These are phyloP conservation scores for Borostomias antarcticus DNA, from an alignment of 2,797 vertebrate species.

Conservation along the genomic window DNA sequence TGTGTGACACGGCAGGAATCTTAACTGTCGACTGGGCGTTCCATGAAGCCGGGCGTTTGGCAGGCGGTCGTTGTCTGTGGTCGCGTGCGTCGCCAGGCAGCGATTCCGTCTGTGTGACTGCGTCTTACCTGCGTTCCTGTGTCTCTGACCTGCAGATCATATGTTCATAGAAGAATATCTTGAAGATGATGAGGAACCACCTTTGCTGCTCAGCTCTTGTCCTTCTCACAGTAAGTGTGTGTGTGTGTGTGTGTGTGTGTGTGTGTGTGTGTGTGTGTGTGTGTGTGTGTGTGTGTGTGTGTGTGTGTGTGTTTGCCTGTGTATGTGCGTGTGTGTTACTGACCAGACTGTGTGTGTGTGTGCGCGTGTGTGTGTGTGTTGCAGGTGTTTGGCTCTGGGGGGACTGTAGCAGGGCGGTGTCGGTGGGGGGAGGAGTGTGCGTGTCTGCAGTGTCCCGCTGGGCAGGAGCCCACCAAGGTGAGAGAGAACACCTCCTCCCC, in stretches of 20 bases:
- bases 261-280: conserved; percentile 15
- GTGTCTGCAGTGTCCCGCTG: conserved; percentile 81
- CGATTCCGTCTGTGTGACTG: too few species aligned
- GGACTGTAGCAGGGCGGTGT: conserved; percentile 73
- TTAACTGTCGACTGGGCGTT: too few species aligned
- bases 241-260: neutral
- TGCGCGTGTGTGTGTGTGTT: conserved; percentile 23
- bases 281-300: conserved; percentile 8
- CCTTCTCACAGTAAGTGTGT: conserved; percentile 69
- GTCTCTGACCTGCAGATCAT: conserved; percentile 66
- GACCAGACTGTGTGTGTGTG: conserved; percentile 4
- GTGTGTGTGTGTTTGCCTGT: conserved; percentile 11
- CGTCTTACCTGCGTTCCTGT: too few species aligned
- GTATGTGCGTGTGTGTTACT: conserved; percentile 28
- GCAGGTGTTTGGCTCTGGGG: conserved; percentile 66
- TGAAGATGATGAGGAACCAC: conserved; percentile 84
- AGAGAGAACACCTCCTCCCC: conserved; percentile 41
- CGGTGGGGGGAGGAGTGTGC: conserved; percentile 62
- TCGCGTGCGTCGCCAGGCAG: too few species aligned
- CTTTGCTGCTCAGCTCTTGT: conserved; percentile 77
- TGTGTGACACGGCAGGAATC: conserved; percentile 12
- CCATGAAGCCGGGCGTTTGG: too few species aligned
- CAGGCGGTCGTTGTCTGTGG: too few species aligned
- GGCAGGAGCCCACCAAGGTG: conserved; percentile 85
- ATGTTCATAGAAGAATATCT: conserved; percentile 79